These are phyloP conservation scores for Synodontis membranacea DNA, from an alignment of 2,113 vertebrate genomes.

Conservation along the genomic window DNA sequence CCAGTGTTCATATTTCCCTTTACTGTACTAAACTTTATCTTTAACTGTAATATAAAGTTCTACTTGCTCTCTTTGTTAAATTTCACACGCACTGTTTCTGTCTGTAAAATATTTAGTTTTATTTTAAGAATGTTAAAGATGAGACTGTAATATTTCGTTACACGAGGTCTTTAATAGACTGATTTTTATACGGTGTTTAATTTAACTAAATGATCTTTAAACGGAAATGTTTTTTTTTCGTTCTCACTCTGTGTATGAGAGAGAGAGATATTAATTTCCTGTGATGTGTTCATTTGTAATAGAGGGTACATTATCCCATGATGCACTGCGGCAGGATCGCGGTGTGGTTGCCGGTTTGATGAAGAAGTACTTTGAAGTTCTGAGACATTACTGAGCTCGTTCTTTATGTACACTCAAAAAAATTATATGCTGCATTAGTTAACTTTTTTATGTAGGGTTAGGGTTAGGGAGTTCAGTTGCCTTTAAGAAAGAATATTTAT, in stretches of 20 bases:
- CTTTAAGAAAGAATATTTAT: too few species aligned
- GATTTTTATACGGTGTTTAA: too few species aligned
- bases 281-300: background rate
- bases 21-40: too few species aligned
- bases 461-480: too few species aligned
- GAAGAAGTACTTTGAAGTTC: background rate
- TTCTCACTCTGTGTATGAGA: background rate
- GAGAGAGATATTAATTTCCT: background rate
- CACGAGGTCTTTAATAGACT: background rate
- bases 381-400: background rate
- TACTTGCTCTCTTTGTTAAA: too few species aligned
- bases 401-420: too few species aligned
- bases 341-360: background rate
- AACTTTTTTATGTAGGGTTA: too few species aligned
- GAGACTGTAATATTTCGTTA: background rate
- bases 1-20: too few species aligned
- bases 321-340: background rate
- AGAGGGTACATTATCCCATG: background rate
- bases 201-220: too few species aligned
- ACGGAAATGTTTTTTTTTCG: background rate
- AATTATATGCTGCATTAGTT: too few species aligned
- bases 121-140: background rate
- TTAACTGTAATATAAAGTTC: too few species aligned
- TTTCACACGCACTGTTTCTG: too few species aligned
- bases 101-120: background rate